A percentile compares a stretch with the other conserved stretches of the same genome.
phyloP scores from a whole-genome alignment of 2,113 vertebrate genomes.

The Macaca mulatta region DNA sequence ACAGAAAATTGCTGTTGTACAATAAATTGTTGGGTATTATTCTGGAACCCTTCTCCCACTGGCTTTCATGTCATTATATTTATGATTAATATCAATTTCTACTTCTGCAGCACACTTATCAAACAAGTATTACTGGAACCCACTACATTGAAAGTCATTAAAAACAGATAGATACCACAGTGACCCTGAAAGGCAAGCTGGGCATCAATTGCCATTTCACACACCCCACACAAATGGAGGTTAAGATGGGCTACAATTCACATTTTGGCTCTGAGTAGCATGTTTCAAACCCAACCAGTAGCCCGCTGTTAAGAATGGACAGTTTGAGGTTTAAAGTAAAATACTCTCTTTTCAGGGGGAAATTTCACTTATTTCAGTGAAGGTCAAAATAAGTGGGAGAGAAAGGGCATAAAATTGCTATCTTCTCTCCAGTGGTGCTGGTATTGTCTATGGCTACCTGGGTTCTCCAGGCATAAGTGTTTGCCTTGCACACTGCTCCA shows the following conservation, averaged over 20 bases:
- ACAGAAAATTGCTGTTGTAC: neutral
- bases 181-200: neutral
- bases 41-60: neutral
- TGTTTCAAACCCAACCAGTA: neutral
- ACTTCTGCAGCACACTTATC: neutral
- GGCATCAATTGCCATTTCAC: neutral
- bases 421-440: neutral
- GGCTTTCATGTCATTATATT: neutral
- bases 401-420: neutral
- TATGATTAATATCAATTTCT: neutral
- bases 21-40: neutral
- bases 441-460: neutral
- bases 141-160: neutral
- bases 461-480: neutral
- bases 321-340: slow-evolving; percentile 12
- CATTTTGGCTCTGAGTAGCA: neutral
- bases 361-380: neutral
- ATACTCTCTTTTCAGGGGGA: neutral
- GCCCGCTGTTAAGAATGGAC: neutral
- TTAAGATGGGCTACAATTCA: neutral
- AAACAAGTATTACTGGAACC: slow-evolving; percentile 34
- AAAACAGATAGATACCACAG: neutral
- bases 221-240: neutral
- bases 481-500: neutral
- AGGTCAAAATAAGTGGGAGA: neutral